A percentile compares a stretch with the other conserved stretches of the same genome.
phyloP scores from a whole-genome alignment of 2,113 vertebrate genomes.

The Pitta sordida region DNA sequence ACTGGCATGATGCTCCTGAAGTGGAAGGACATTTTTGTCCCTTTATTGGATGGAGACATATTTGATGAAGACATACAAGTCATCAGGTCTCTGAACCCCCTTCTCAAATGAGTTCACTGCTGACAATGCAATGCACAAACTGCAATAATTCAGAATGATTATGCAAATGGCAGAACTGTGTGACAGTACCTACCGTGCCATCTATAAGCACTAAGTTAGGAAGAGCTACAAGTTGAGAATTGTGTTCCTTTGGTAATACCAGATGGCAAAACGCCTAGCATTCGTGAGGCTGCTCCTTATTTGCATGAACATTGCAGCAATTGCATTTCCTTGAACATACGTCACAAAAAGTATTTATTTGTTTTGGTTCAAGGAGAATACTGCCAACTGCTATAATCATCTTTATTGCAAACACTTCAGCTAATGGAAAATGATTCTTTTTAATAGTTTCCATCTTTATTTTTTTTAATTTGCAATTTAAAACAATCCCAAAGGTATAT shows the following conservation, averaged over 20 bases:
- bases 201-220: neutral
- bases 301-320: slow-evolving; percentile 55
- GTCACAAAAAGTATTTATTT: slow-evolving; percentile 68
- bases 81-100: neutral
- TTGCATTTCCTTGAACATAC: slow-evolving; percentile 33
- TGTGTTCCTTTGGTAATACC: slow-evolving; percentile 31
- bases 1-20: neutral
- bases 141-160: slow-evolving; percentile 25
- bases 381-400: slow-evolving; percentile 38
- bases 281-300: slow-evolving; percentile 44
- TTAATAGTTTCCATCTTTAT: slow-evolving; percentile 15
- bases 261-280: slow-evolving; percentile 54
- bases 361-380: slow-evolving; percentile 58
- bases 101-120: neutral
- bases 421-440: slow-evolving; percentile 41
- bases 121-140: neutral
- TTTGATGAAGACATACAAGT: neutral
- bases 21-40: neutral
- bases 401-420: slow-evolving; percentile 57
- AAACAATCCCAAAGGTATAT: neutral
- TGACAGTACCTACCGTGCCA: neutral
- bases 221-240: neutral
- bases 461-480: neutral
- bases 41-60: neutral
- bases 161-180: neutral